These are phyloP conservation scores for Cercopithecus neglectus DNA, from an alignment of 2,797 vertebrate genomes.

Conservation along the genomic window DNA sequence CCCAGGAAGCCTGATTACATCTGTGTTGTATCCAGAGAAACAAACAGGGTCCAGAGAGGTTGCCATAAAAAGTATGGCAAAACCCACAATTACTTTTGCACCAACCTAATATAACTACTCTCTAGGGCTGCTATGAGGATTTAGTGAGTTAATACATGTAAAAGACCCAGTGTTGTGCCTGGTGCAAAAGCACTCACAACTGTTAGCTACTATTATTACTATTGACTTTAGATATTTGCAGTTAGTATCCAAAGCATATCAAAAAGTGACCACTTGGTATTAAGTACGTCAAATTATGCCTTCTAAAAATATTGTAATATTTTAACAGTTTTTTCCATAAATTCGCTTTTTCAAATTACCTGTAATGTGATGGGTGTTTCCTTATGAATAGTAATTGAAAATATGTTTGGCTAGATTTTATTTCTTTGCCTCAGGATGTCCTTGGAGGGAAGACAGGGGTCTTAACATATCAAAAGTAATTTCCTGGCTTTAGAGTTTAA, in stretches of 20 bases:
- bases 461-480: slow-evolving; percentile 48
- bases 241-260: slow-evolving; percentile 14
- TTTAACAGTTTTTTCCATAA: slow-evolving; percentile 42
- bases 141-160: background rate
- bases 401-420: slow-evolving; percentile 46
- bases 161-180: background rate
- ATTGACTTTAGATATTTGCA: slow-evolving; percentile 7
- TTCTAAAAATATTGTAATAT: slow-evolving; percentile 50
- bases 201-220: background rate
- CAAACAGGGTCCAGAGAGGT: background rate
- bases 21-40: background rate
- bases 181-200: background rate
- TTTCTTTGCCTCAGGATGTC: slow-evolving; percentile 42
- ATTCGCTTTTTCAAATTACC: slow-evolving; percentile 47
- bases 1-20: background rate
- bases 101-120: background rate
- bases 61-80: background rate
- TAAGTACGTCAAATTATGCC: slow-evolving; percentile 16
- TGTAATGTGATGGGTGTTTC: slow-evolving; percentile 39
- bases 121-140: background rate
- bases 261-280: background rate
- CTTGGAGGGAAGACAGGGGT: slow-evolving; percentile 23
- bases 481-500: slow-evolving; percentile 56
- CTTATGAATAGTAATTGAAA: slow-evolving; percentile 36
- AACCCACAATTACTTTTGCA: background rate